These are phyloP conservation scores for Neogale vison DNA, from an alignment of 2,113 vertebrate species.

Conservation along the genomic window DNA sequence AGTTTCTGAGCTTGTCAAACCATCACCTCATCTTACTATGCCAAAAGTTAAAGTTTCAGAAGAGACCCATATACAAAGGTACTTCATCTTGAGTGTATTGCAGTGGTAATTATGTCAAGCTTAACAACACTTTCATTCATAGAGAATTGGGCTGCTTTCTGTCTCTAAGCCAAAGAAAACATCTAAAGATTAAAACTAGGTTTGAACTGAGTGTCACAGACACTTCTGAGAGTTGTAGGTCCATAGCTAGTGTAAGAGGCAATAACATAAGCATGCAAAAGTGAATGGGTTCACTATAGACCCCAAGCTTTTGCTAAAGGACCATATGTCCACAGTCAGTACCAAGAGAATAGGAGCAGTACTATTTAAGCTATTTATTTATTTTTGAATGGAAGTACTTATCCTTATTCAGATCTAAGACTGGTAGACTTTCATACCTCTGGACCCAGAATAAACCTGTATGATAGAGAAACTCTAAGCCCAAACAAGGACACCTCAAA, in stretches of 20 bases:
- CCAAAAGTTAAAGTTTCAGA: not conserved
- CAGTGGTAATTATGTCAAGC: too few relatives aligned
- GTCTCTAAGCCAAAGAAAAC: slow-evolving; percentile 4
- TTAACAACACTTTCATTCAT: not conserved
- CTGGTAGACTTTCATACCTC: not conserved
- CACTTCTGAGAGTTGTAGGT: not conserved
- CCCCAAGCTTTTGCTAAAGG: not conserved
- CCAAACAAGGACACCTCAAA: not conserved
- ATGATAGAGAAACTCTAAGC: not conserved
- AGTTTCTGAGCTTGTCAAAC: not conserved
- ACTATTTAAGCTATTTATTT: slow-evolving; percentile 23
- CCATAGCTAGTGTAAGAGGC: not conserved
- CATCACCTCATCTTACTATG: not conserved
- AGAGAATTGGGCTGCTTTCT: not conserved
- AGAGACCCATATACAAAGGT: not conserved
- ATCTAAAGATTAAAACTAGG: not conserved
- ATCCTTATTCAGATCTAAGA: not conserved
- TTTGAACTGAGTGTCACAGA: not conserved
- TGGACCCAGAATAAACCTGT: not conserved
- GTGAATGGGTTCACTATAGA: not conserved
- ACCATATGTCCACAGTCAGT: not conserved
- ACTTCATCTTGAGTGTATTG: not conserved
- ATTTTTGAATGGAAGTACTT: slow-evolving; percentile 46
- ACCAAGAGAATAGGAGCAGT: not conserved
- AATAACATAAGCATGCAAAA: not conserved